A percentile compares a stretch with the other conserved stretches of the same genome.
Conservation (phyloP, 2,888 invertebrate genomes). For the Habrosyne pyritoides region DNA sequence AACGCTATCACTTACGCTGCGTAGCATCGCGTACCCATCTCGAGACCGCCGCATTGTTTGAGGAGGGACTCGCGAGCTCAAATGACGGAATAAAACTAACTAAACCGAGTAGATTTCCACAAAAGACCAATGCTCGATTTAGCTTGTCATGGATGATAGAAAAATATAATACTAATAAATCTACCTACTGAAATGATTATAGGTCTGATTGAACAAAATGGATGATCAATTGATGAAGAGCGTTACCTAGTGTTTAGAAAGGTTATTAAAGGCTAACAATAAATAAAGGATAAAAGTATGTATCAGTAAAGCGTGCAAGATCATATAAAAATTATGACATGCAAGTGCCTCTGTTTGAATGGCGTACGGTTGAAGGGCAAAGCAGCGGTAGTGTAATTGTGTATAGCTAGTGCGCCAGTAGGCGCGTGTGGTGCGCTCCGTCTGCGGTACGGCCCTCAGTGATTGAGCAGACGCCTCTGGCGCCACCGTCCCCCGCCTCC, state of each 20-base stretch:
- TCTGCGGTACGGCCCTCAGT: conserved; percentile 68
- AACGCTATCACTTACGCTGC: conserved; percentile 84
- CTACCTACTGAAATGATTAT: conserved; percentile 42
- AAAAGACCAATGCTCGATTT: conserved; percentile 36
- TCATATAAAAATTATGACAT: conserved; percentile 9
- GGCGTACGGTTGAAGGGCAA: conserved; percentile 35
- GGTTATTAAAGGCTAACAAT: conserved; percentile 13
- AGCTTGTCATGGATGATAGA: conserved; percentile 65
- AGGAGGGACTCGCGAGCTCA: conserved; percentile 51
- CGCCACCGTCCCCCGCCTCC: conserved; percentile 80
- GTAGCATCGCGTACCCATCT: conserved; percentile 65
- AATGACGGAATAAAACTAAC: conserved; percentile 50
- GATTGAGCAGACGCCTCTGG: conserved; percentile 58
- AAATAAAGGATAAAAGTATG: conserved; percentile 11
- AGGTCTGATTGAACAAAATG: conserved; percentile 15
- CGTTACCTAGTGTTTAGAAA: not conserved
- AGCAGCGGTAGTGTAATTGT: conserved; percentile 60
- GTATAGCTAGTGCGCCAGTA: conserved; percentile 62
- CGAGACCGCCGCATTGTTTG: conserved; percentile 53
- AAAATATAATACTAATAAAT: conserved; percentile 65
- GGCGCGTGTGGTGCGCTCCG: conserved; percentile 51
- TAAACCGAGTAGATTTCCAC: conserved; percentile 40
- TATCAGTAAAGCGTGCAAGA: not conserved
- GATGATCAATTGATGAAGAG: not conserved
- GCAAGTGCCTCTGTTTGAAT: conserved; percentile 31